Evolutionary conservation across 2,797 vertebrate species (phyloP).

Genomic region (Oophaga sylvatica): DNA sequence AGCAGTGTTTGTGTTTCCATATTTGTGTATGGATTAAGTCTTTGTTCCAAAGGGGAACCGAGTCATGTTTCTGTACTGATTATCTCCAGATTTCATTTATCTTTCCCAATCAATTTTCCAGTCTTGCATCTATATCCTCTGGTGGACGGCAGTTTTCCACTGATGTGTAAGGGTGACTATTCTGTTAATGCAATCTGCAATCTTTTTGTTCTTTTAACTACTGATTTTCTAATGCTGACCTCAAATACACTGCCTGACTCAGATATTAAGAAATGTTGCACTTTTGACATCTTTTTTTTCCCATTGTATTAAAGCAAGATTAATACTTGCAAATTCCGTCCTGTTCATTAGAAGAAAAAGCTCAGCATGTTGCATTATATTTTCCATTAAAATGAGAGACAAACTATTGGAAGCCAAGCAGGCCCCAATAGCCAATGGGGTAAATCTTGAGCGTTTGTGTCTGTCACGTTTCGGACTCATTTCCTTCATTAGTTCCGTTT

Average conservation of each 20-base stretch:
- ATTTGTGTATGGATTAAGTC: not conserved
- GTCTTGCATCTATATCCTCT: slow-evolving; percentile 16
- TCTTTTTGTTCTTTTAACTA: not conserved
- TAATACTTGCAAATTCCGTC: no score
- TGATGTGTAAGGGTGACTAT: not conserved
- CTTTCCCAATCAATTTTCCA: not conserved
- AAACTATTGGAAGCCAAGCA: no score
- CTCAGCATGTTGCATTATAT: no score
- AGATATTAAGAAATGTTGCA: not conserved
- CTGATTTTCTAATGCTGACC: not conserved
- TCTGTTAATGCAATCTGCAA: not conserved
- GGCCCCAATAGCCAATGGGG: no score
- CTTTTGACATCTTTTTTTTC: not conserved
- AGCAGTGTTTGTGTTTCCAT: slow-evolving; percentile 4
- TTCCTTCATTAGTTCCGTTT: no score
- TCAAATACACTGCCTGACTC: not conserved
- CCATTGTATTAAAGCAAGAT: not conserved
- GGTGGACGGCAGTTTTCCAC: not conserved
- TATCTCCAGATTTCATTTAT: slow-evolving; percentile 5
- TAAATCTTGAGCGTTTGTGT: no score
- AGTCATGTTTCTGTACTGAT: slow-evolving; percentile 7
- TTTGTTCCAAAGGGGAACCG: not conserved
- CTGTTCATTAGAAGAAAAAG: no score
- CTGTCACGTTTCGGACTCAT: no score
- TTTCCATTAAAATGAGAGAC: no score